These are phyloP conservation scores for Molothrus aeneus DNA, from an alignment of 2,797 vertebrate genomes.

Conservation along the genomic window DNA sequence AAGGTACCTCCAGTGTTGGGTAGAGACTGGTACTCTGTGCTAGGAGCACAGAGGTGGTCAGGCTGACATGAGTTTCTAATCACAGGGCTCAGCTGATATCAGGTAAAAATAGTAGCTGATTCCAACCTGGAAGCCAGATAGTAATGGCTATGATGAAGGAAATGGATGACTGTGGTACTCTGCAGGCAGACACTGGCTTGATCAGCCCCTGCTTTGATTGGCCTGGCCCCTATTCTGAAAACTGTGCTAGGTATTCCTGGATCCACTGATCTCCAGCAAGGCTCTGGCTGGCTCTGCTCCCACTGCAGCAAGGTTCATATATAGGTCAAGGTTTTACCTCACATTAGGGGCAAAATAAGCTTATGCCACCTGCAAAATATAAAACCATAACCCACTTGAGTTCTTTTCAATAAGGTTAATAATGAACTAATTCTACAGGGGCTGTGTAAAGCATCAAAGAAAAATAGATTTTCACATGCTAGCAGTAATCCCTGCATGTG, in stretches of 20 bases:
- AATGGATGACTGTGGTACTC: accelerated
- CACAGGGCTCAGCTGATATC: background rate
- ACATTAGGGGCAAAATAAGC: background rate
- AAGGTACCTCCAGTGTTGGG: background rate
- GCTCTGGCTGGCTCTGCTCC: accelerated
- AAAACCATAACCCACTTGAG: background rate
- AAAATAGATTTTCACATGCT: background rate
- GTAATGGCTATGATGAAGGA: background rate
- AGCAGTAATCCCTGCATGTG: background rate
- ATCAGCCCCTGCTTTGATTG: background rate
- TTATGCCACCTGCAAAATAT: background rate
- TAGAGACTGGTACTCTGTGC: background rate
- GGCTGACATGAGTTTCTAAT: background rate
- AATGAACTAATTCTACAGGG: background rate
- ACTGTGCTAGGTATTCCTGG: no score
- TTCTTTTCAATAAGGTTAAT: background rate
- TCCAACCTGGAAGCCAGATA: background rate
- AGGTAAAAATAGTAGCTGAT: background rate
- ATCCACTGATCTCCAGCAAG: background rate
- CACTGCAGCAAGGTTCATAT: background rate
- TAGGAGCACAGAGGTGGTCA: background rate
- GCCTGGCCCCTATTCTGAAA: background rate
- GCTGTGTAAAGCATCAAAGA: background rate
- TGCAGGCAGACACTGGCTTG: background rate
- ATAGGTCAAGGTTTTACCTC: background rate